Evolutionary conservation across 2,113 vertebrate genomes (phyloP).

Genomic region (Macrotus californicus): DNA sequence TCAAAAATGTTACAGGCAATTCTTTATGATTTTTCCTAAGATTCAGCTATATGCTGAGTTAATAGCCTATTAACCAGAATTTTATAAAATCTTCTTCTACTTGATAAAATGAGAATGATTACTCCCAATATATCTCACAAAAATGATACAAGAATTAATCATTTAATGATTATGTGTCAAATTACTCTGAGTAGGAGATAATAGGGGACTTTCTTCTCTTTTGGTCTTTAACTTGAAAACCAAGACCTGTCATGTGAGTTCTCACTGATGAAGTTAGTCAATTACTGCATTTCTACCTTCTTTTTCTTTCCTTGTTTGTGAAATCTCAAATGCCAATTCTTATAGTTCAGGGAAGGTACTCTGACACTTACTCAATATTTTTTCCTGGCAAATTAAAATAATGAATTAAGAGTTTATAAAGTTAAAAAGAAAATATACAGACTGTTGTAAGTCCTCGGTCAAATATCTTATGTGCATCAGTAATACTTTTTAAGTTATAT

Average conservation of each 20-base stretch:
- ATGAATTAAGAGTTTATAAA: neutral
- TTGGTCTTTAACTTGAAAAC: constrained; percentile 36
- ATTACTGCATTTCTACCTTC: neutral
- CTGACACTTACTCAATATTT: neutral
- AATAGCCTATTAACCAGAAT: neutral
- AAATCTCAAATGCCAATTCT: neutral
- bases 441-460: neutral
- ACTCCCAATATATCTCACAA: neutral
- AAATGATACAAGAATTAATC: constrained; percentile 40
- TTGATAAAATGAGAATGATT: neutral
- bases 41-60: neutral
- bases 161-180: constrained; percentile 43
- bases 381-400: neutral
- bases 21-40: neutral
- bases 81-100: neutral
- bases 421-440: neutral
- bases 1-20: neutral
- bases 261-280: neutral
- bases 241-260: neutral
- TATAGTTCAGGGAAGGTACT: neutral
- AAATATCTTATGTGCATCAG: neutral
- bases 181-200: neutral
- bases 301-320: neutral
- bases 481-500: neutral
- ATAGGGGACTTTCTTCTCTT: neutral